Evolutionary conservation across 1,140 invertebrate genomes (phyloP), one percentile per base, ranked within the genome.

Genomic region (Adoxophyes honmai): DNA sequence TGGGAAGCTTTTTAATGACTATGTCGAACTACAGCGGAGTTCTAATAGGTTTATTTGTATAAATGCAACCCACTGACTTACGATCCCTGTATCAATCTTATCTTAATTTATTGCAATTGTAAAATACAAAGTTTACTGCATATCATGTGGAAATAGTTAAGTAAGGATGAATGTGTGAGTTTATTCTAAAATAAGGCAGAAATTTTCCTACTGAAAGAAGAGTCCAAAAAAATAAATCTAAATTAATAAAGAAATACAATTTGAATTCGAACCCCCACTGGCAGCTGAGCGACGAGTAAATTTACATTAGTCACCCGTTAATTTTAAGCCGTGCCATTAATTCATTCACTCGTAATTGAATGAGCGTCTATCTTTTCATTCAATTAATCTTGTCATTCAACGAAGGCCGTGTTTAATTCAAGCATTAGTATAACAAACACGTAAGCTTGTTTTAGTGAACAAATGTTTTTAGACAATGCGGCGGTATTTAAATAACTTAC

Each of bases 261-360:
- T 6, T 2, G 2, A 28, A 3, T 28, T 28, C 21, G 21, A 28
- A 28, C 6, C 2, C 6, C 2, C 6, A 28, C 21, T 28, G 21
- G 42, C 42, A 48, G 21, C 11, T 18, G 21, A 18, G 4, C 16
- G 11, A 21, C 18, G 21, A 48, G 42, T 48, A 48, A 48, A 48
- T 48, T 48, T 48, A 48, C 42, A 48, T 48, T 48, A 48, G 42
- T 48, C 18, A 28, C 42, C 42, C 42, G 42, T 48, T 48, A 48
- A 48, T 48, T 48, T 14, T 48, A 48, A 48, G 42, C 42, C 42
- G n/a, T n/a, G 42, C 59, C 33, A 55, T 66, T 62, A 66, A 36
- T 62, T 62, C 59, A 34, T 61, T 59, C 59, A 21, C 58, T 61
- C 57, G 54, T 66, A 61, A 66, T 66, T 61, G 57, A 62, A 62